Conservation (phyloP, 2,113 vertebrate genomes). For the Mastomys coucha region DNA sequence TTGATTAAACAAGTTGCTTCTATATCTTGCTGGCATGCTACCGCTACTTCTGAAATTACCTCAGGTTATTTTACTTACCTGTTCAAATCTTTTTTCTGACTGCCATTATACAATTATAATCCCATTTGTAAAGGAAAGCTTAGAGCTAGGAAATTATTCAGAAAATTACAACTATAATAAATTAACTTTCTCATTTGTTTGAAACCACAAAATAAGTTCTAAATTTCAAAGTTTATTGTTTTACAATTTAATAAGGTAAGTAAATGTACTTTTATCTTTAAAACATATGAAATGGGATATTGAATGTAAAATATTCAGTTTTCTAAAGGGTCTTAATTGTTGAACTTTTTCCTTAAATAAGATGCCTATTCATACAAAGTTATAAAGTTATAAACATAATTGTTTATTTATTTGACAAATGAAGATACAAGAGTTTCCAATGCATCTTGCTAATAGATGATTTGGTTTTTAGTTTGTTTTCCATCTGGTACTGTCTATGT, state of each 20-base stretch:
- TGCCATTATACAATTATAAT: not conserved
- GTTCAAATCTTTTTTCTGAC: not conserved
- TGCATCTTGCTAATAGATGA: not conserved
- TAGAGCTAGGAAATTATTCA: not conserved
- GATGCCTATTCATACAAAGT: not conserved
- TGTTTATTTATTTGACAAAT: not conserved
- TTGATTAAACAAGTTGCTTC: not conserved
- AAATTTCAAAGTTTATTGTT: not conserved
- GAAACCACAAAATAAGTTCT: not conserved
- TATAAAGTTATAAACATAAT: not conserved
- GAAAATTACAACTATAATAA: not conserved
- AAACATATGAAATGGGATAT: not conserved
- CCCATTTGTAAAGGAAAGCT: not conserved
- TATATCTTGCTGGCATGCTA: not conserved
- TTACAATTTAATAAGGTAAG: not conserved
- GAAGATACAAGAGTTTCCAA: not conserved
- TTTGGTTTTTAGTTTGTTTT: not conserved
- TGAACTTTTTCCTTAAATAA: not conserved
- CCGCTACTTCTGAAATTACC: not conserved
- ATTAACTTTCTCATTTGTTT: not conserved
- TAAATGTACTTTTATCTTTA: not conserved
- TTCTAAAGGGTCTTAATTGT: not conserved
- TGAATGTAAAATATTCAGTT: not conserved
- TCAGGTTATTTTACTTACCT: not conserved
- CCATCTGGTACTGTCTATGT: not conserved